A percentile compares a stretch with the other conserved stretches of the same genome.
Conservation (phyloP, 37 sponge, comb jelly and placozoan genomes). For the Aphrocallistes beatrix region DNA sequence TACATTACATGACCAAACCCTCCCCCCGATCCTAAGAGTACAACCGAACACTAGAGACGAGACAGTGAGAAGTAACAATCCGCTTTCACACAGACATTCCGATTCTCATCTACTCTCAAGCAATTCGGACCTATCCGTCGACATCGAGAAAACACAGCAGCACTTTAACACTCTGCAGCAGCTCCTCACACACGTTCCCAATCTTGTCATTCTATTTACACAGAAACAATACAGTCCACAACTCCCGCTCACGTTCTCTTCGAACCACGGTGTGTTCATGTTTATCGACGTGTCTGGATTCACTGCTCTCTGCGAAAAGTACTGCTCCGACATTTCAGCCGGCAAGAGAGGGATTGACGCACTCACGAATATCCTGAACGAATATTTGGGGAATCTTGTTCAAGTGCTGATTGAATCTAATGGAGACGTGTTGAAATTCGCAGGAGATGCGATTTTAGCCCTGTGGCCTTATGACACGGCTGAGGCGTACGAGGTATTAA, state of each 20-base stretch:
- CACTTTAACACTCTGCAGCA: conserved; percentile 35
- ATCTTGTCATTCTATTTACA: conserved; percentile 29
- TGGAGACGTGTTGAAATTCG: conserved; percentile 91
- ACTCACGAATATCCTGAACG: conserved; percentile 66
- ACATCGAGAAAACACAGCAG: conserved; percentile 8
- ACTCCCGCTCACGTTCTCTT: conserved; percentile 36
- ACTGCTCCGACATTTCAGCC: conserved; percentile 42
- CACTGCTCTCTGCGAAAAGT: conserved; percentile 82
- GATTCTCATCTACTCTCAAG: conserved; percentile 1
- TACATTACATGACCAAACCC: too few species aligned
- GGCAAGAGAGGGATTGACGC: conserved; percentile 54
- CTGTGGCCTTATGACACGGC: conserved; percentile 60
- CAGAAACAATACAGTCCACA: conserved; percentile 17
- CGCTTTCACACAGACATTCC: background rate
- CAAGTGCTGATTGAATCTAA: conserved; percentile 55
- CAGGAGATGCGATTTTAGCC: conserved; percentile 79
- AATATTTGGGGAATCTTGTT: conserved; percentile 68
- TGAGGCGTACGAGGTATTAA: conserved; percentile 30
- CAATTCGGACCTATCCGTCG: background rate
- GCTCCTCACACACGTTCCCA: conserved; percentile 50
- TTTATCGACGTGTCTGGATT: conserved; percentile 45
- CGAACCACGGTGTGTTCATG: conserved; percentile 47
- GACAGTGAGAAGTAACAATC: background rate
- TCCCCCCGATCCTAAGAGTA: background rate
- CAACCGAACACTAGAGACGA: background rate